Evolutionary conservation across 1,140 invertebrate species (phyloP).

Genomic region (Wasmannia auropunctata): DNA sequence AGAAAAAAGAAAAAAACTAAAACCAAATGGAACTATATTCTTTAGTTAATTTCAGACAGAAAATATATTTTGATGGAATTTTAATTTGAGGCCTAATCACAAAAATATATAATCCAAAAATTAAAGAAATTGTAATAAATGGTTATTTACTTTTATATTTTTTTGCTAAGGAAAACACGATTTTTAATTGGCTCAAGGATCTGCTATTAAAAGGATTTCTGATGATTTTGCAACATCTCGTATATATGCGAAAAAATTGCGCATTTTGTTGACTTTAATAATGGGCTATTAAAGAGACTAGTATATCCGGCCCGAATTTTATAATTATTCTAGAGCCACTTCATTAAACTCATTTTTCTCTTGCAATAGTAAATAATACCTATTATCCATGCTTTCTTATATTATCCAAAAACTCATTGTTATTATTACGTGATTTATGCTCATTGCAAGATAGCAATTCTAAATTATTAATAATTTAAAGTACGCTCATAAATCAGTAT

Average conservation of each 20-base stretch:
- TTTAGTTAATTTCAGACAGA: not conserved
- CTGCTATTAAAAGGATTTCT: not conserved
- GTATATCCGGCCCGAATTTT: slow-evolving; percentile 75
- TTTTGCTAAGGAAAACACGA: not conserved
- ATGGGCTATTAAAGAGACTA: slow-evolving; percentile 75
- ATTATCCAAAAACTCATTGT: slow-evolving; percentile 29
- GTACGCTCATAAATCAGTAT: slow-evolving; percentile 33
- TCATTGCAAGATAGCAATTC: slow-evolving; percentile 36
- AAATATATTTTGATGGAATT: not conserved
- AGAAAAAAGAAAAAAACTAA: not conserved
- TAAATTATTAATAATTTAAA: slow-evolving; percentile 35
- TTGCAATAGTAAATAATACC: slow-evolving; percentile 25
- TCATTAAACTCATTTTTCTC: slow-evolving; percentile 33
- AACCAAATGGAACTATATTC: not conserved
- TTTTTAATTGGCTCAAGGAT: not conserved
- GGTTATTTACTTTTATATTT: not conserved
- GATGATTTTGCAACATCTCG: not conserved
- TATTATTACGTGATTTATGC: slow-evolving; percentile 22
- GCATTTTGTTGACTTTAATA: slow-evolving; percentile 79
- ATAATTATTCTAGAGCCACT: slow-evolving; percentile 55
- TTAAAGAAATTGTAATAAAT: not conserved
- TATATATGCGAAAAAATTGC: slow-evolving; percentile 75
- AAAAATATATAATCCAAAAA: not conserved
- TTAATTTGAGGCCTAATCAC: not conserved
- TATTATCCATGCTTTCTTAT: slow-evolving; percentile 21